phyloP scores from a whole-genome alignment of 1,140 invertebrate genomes.

The Thaumetopoea pityocampa region DNA sequence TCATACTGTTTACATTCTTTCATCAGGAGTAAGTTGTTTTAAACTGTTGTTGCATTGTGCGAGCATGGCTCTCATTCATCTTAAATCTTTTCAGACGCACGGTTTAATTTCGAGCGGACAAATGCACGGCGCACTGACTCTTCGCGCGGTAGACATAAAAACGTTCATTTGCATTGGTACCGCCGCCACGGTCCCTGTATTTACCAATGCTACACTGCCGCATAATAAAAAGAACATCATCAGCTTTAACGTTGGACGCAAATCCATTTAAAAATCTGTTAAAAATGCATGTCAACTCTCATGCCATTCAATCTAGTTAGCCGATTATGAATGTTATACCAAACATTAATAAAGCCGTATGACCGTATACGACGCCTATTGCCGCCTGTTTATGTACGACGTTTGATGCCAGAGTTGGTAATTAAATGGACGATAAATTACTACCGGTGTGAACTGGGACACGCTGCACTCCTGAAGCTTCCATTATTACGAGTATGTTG shows the following conservation, averaged over 20 bases:
- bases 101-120: conserved; percentile 60
- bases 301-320: conserved; percentile 41
- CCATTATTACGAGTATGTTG: too few relatives aligned
- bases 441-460: conserved; percentile 13
- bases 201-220: conserved; percentile 58
- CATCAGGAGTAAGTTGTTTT: conserved; percentile 62
- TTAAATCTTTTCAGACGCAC: conserved; percentile 65
- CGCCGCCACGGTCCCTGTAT: conserved; percentile 42
- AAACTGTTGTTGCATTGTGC: conserved; percentile 67
- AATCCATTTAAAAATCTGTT: conserved; percentile 51
- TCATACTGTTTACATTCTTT: conserved; percentile 54
- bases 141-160: conserved; percentile 47
- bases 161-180: conserved; percentile 62
- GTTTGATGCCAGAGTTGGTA: conserved; percentile 9
- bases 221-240: conserved; percentile 54
- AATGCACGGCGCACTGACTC: conserved; percentile 30
- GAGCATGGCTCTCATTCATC: conserved; percentile 60
- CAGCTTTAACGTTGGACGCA: conserved; percentile 36
- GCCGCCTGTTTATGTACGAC: not conserved
- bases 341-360: conserved; percentile 4
- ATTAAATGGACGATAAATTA: conserved; percentile 16
- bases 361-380: conserved; percentile 4
- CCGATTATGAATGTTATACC: conserved; percentile 14
- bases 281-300: conserved; percentile 33
- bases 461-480: conserved; percentile 9